Evolutionary conservation across 2,888 invertebrate genomes (phyloP).

Genomic region (Xanthorhoe designata): DNA sequence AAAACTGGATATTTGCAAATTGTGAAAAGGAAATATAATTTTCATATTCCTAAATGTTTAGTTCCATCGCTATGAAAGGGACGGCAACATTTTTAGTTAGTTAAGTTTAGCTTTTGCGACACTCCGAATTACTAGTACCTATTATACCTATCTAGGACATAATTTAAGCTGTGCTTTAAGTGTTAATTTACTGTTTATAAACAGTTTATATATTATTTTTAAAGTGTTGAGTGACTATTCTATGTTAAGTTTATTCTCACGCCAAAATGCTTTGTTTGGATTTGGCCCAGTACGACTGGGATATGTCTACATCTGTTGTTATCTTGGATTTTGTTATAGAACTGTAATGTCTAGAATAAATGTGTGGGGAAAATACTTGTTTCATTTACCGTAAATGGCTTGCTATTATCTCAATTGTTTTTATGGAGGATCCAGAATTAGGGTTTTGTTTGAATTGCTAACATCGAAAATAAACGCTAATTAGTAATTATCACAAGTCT

Average conservation of each 20-base stretch:
- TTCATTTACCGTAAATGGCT: conserved; percentile 3
- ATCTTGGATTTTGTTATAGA: neutral
- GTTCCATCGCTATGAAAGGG: no score
- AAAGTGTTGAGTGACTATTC: neutral
- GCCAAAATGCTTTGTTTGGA: neutral
- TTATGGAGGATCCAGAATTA: neutral
- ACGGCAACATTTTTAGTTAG: no score
- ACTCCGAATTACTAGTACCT: no score
- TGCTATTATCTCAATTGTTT: neutral
- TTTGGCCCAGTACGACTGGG: conserved; percentile 1
- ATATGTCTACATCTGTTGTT: neutral
- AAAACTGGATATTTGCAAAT: no score
- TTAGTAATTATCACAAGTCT: neutral
- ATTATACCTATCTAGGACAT: no score
- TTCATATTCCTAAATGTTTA: no score
- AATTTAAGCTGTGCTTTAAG: no score
- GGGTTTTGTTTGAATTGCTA: neutral
- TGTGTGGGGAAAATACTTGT: conserved; percentile 5
- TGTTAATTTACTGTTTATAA: no score
- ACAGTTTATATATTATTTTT: no score
- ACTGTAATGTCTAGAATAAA: conserved; percentile 8
- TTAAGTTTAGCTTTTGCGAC: no score
- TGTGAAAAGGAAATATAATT: no score
- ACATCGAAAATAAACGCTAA: neutral
- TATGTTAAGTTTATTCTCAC: neutral